Percentiles rank a stretch among this genome's conserved stretches.
phyloP scores from a whole-genome alignment of 2,888 invertebrate species.

The Saturnia japonica region DNA sequence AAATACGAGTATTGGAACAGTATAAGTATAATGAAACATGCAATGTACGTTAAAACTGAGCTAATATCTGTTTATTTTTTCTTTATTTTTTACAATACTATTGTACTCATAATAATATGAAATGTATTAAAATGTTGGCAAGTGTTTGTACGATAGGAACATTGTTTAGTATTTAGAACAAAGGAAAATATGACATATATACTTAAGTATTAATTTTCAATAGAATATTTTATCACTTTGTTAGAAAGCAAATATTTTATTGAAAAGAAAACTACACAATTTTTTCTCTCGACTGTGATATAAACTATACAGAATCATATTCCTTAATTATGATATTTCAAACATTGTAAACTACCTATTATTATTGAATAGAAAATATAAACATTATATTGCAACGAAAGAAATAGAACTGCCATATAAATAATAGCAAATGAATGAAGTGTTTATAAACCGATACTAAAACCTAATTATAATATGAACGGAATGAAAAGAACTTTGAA shows the following conservation, averaged over 20 bases:
- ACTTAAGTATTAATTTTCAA: neutral
- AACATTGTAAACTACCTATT: too few relatives aligned
- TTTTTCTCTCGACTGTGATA: too few relatives aligned
- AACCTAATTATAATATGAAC: neutral
- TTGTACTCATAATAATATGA: neutral
- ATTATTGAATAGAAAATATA: neutral
- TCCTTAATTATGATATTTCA: too few relatives aligned
- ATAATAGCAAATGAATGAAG: too few relatives aligned
- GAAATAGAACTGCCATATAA: neutral
- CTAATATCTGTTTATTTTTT: neutral
- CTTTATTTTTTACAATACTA: neutral
- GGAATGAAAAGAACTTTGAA: neutral
- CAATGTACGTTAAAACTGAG: neutral
- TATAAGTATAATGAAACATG: neutral
- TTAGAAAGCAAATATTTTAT: neutral
- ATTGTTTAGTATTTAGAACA: neutral
- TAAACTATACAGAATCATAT: too few relatives aligned
- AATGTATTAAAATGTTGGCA: conserved; percentile 3
- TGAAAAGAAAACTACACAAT: neutral
- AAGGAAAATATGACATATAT: neutral
- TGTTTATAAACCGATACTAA: neutral
- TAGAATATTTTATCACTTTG: neutral
- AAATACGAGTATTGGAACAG: conserved; percentile 47
- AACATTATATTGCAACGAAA: neutral
- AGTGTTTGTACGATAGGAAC: neutral